Percentiles rank a stretch among this genome's conserved stretches.
Conservation (phyloP, 2,113 vertebrate species). For the Tychaedon coryphoeus region DNA sequence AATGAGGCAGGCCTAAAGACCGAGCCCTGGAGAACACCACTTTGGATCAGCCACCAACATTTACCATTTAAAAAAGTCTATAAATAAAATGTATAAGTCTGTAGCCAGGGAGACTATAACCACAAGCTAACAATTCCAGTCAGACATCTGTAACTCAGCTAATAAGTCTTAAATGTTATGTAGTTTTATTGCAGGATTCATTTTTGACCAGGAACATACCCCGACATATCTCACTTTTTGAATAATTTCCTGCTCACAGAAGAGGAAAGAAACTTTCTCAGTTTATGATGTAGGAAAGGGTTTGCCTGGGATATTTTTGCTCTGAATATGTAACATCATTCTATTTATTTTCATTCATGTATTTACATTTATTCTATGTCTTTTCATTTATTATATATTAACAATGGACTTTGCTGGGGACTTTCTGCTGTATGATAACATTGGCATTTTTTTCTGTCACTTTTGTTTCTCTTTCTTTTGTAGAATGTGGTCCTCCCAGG, state of each 20-base stretch:
- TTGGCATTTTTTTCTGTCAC: background rate
- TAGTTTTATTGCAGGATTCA: background rate
- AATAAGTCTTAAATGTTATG: background rate
- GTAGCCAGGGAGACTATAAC: background rate
- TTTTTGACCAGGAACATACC: background rate
- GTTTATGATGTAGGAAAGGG: background rate
- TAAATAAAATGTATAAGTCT: background rate
- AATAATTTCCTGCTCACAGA: background rate
- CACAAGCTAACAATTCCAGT: background rate
- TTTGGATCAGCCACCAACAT: fast-evolving
- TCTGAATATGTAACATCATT: background rate
- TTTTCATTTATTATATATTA: background rate
- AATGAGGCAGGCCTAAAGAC: background rate
- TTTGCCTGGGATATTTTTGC: background rate
- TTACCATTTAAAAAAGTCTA: background rate
- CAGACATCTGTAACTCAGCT: background rate
- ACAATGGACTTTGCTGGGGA: background rate
- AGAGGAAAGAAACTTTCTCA: background rate
- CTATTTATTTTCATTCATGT: background rate
- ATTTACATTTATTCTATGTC: background rate
- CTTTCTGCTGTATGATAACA: background rate
- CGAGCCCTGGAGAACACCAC: background rate
- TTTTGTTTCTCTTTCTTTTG: background rate
- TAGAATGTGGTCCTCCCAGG: background rate
- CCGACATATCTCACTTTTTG: background rate